These are phyloP conservation scores for Martes flavigula DNA, from an alignment of 2,797 vertebrate species.

Conservation along the genomic window DNA sequence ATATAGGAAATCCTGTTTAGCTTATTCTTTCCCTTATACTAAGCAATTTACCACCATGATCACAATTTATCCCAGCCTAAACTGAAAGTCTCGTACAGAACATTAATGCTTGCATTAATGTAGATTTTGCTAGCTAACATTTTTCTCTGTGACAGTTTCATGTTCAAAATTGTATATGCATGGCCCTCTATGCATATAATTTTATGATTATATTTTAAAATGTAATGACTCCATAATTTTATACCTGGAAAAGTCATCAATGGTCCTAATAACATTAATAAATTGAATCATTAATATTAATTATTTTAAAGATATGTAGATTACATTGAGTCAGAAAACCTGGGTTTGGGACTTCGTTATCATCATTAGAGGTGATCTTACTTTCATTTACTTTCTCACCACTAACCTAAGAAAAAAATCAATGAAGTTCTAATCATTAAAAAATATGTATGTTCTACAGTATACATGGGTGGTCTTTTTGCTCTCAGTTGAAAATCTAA, in stretches of 20 bases:
- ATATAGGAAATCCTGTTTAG: constrained; percentile 46
- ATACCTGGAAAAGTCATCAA: constrained; percentile 50
- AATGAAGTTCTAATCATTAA: neutral
- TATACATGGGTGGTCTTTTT: neutral
- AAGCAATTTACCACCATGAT: constrained; percentile 51
- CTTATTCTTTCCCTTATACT: constrained; percentile 55
- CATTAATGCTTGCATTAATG: constrained; percentile 58
- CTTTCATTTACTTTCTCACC: constrained; percentile 12
- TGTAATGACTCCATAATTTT: constrained; percentile 59
- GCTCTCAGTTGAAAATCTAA: neutral
- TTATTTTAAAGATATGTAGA: constrained; percentile 44
- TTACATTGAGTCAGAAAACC: neutral
- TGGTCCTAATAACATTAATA: constrained; percentile 47
- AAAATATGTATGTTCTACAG: neutral
- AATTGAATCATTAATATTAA: constrained; percentile 54
- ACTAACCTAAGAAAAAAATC: neutral
- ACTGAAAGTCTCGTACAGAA: constrained; percentile 46
- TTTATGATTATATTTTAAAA: constrained; percentile 68
- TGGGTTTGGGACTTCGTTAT: neutral
- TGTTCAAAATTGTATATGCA: constrained; percentile 63
- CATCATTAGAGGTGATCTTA: neutral
- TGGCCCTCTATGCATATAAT: constrained; percentile 43
- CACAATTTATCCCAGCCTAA: constrained; percentile 61
- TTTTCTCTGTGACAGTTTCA: constrained; percentile 69
- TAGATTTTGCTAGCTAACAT: constrained; percentile 61